Evolutionary conservation across 2,888 invertebrate species (phyloP), one percentile per base, ranked within the genome.

Genomic region (Deilephila elpenor): DNA sequence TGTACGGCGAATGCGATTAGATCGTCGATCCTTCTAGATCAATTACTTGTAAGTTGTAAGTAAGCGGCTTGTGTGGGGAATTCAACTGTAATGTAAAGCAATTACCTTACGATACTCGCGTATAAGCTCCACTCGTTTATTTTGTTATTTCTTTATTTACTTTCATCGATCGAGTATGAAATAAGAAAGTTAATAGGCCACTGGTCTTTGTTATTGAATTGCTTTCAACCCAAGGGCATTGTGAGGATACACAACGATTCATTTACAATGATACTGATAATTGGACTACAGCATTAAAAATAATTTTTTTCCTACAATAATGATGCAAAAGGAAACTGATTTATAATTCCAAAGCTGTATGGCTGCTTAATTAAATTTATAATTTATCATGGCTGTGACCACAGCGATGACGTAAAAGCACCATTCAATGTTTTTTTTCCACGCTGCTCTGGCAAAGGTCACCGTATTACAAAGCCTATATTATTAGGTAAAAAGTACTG

Each of bases 141-240:
- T 67, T 67, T 67, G 51, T 25, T 67, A 67, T 67, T 51, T 44
- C 67, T 67, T 51, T 51, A 67, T 51, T 51, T 67, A 51, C 25
- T 67, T 44, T 67, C 25, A 51, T 67, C 51, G 25, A 17, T 51
- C 25, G 67, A 51, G 51, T 67, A 67, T 51, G 25, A 67, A 67
- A 51, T 67, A 51, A 25, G 44, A 67, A 51, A 67, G 67, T 51
- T 67, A 51, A 67, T 67, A 67, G 67, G 51, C 51, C 44, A 64
- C n/a, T 20, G 37, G 44, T 6, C 25, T 25, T 29, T 44, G 17
- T 51, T 67, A 67, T 51, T 67, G 67, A 4, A 51, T 25, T 67
- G 25, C 25, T 67, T 67, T 67, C 51, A 25, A 51, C 51, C 44
- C 25, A 25, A 67, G 25, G 51, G 25, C 8, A 67, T 25, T 67